Conservation (phyloP, 2,888 invertebrate genomes). For the Plagodis pulveraria region DNA sequence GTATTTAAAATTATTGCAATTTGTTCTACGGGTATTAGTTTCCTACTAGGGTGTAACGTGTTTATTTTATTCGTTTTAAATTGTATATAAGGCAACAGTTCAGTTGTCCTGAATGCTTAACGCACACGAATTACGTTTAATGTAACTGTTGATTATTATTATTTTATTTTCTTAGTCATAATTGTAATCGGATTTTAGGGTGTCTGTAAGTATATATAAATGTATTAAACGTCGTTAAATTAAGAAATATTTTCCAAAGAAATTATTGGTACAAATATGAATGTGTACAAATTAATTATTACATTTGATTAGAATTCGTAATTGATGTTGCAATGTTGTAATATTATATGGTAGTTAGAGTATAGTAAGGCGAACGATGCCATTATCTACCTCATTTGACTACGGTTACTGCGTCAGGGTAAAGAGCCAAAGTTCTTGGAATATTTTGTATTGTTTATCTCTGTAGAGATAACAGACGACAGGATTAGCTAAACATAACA, state of each 20-base stretch:
- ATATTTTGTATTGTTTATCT: slow-evolving; percentile 71
- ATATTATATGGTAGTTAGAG: slow-evolving; percentile 70
- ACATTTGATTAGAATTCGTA: slow-evolving; percentile 71
- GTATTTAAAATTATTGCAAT: slow-evolving; percentile 63
- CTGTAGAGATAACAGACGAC: slow-evolving; percentile 57
- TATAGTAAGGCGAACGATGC: slow-evolving; percentile 68
- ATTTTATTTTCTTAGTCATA: slow-evolving; percentile 71
- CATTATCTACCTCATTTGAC: slow-evolving; percentile 80
- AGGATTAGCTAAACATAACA: slow-evolving; percentile 40
- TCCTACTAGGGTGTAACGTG: slow-evolving; percentile 80
- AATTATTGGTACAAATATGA: slow-evolving; percentile 82
- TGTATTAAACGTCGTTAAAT: slow-evolving; percentile 49
- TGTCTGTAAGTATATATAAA: slow-evolving; percentile 54
- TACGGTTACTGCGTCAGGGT: slow-evolving; percentile 67
- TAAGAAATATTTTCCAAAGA: slow-evolving; percentile 79
- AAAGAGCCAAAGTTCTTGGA: slow-evolving; percentile 77
- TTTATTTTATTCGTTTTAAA: slow-evolving; percentile 73
- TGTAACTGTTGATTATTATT: slow-evolving; percentile 82
- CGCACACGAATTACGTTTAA: slow-evolving; percentile 68
- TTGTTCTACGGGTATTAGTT: slow-evolving; percentile 85
- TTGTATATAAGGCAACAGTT: slow-evolving; percentile 55
- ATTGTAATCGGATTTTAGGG: slow-evolving; percentile 64
- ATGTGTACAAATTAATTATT: slow-evolving; percentile 80
- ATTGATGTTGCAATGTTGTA: slow-evolving; percentile 81
- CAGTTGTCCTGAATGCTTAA: slow-evolving; percentile 66